phyloP scores from a whole-genome alignment of 2,113 vertebrate species.

The Saguinus imperator region DNA sequence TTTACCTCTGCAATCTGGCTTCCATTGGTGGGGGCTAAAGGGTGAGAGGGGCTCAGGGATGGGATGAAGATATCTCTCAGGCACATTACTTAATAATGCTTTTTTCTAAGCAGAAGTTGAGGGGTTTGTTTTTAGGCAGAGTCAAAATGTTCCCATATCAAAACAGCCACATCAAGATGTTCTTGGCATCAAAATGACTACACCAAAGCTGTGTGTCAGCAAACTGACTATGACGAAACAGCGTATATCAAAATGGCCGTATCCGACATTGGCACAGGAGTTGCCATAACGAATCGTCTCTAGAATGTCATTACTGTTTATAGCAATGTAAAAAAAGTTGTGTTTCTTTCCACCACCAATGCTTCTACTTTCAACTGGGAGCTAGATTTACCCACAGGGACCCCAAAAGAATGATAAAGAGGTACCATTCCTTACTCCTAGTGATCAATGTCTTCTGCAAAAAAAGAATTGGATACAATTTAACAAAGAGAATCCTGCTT shows the following conservation, averaged over 20 bases:
- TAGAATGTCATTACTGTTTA: constrained; percentile 25
- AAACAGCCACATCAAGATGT: constrained; percentile 73
- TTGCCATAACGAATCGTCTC: constrained; percentile 18
- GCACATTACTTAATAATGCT: neutral
- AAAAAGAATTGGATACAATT: constrained; percentile 42
- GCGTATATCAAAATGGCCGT: constrained; percentile 26
- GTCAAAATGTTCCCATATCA: constrained; percentile 68
- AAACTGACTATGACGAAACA: constrained; percentile 2
- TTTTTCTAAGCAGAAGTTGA: constrained; percentile 1
- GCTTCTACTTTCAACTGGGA: neutral
- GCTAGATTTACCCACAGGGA: neutral
- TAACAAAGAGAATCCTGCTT: constrained; percentile 25
- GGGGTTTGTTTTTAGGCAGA: constrained; percentile 61
- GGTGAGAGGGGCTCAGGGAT: neutral
- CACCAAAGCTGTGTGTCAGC: constrained; percentile 61
- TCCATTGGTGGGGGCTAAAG: neutral
- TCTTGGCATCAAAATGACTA: constrained; percentile 60
- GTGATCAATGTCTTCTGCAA: neutral
- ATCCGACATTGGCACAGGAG: neutral
- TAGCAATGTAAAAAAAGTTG: neutral
- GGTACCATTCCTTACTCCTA: neutral
- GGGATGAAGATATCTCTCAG: neutral
- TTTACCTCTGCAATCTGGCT: neutral
- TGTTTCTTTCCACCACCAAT: neutral
- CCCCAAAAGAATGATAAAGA: neutral